Base-by-base conservation (phyloP, 2,113 vertebrate species). In the Etheostoma cragini region DNA sequence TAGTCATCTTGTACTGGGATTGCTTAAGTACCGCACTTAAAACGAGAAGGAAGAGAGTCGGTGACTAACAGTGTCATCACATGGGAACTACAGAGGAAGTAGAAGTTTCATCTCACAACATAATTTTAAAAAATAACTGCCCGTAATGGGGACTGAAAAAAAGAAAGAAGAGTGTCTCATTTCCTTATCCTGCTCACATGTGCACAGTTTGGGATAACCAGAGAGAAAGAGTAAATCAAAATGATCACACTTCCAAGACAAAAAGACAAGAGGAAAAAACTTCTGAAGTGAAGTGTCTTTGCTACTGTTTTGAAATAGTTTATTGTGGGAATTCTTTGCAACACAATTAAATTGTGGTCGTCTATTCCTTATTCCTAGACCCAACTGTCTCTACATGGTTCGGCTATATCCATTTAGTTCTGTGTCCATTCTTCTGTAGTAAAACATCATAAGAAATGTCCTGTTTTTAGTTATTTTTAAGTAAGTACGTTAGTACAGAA, bases 41-140 rank as follows among this genome's bases (percentile, higher is more conserved):
- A 89, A 88, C 70, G 67, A 86, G 67, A 81, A 85, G 76, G 80
- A 86, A 86, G 66, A 90, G 54, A 52, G 49, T 52, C 42, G 33
- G 58, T 10, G 8, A 46, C 68, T 17, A 63, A 70, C 2, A 49
- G n/a, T 17, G 26, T 61, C 24, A n/a, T 75, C 22, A 72, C 6
- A 76, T 26, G 33, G 8, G 16, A 78, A 82, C 46, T n/a, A 70
- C 8, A 83, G 67, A 69, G 85, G 84, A 92, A 91, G 86, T 58
- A 70, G 60, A 76, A 62, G 65, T 82, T 84, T 85, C 50, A 71
- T 46, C 47, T 61, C 24, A 58, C 17, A 14, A 68, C 65, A 50
- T 19, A 56, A 73, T 30, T 82, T 76, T 84, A 54, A 72, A 84
- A 86, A 91, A 72, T 56, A 81, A 60, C 76, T 19, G 49, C 47